phyloP scores from a whole-genome alignment of 2,888 invertebrate genomes.

The Synergus japonicus region DNA sequence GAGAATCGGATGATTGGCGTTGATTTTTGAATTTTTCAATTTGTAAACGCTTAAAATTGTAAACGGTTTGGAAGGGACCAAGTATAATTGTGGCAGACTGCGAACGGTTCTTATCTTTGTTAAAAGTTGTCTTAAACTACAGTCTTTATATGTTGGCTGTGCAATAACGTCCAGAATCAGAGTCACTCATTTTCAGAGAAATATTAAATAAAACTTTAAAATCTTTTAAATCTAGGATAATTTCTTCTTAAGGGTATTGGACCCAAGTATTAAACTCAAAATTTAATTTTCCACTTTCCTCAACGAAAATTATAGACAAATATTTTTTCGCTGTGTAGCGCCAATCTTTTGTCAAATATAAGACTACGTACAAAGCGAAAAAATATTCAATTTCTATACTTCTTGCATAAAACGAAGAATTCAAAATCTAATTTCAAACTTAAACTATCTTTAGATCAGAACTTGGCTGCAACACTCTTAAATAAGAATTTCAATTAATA shows the following conservation, averaged over 20 bases:
- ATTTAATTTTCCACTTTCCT: too few relatives aligned
- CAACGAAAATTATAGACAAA: too few relatives aligned
- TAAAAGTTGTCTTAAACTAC: conserved; percentile 75
- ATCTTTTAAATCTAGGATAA: background rate
- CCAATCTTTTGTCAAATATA: too few relatives aligned
- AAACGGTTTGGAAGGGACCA: conserved; percentile 68
- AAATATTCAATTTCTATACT: too few relatives aligned
- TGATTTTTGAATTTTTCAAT: conserved; percentile 42
- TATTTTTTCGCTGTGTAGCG: too few relatives aligned
- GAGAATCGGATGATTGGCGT: conserved; percentile 36
- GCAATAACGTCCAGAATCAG: conserved; percentile 45
- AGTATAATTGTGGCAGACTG: conserved; percentile 60
- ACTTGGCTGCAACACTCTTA: too few relatives aligned
- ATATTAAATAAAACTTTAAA: background rate
- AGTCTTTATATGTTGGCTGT: conserved; percentile 70
- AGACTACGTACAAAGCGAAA: too few relatives aligned
- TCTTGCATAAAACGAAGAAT: too few relatives aligned
- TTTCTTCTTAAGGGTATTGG: too few relatives aligned
- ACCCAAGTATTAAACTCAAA: too few relatives aligned
- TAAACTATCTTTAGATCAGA: too few relatives aligned
- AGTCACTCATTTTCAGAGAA: background rate
- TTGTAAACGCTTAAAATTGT: conserved; percentile 43
- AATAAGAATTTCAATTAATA: background rate
- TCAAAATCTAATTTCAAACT: too few relatives aligned
- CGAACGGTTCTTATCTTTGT: conserved; percentile 70